Percentiles rank a stretch among this genome's conserved stretches.
Conservation (phyloP, 64 coral and sea anemone species). For the Pocillopora verrucosa region DNA sequence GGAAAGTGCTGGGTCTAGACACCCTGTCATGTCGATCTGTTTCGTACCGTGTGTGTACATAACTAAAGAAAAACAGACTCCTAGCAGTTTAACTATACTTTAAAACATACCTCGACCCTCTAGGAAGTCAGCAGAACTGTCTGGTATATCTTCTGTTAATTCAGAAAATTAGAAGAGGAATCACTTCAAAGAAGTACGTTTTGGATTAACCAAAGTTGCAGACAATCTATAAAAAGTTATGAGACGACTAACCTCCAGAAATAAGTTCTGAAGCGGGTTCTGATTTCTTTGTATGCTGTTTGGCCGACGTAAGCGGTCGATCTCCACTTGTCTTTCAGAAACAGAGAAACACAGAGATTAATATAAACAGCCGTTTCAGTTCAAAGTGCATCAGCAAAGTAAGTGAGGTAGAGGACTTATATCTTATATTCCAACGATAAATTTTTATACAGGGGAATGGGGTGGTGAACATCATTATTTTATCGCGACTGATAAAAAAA, state of each 20-base stretch:
- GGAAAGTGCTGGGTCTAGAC: too few species aligned
- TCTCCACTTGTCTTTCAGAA: constrained; percentile 66
- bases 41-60: neutral
- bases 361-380: neutral
- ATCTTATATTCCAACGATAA: too few species aligned
- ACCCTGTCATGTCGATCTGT: too few species aligned
- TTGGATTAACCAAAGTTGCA: neutral
- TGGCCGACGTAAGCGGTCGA: constrained; percentile 82
- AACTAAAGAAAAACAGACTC: neutral
- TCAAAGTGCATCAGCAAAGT: neutral
- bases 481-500: too few species aligned
- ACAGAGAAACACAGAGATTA: neutral
- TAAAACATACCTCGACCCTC: constrained; percentile 11
- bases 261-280: neutral
- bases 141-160: constrained; percentile 8
- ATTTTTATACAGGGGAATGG: too few species aligned
- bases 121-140: neutral
- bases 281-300: constrained; percentile 1
- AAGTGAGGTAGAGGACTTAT: too few species aligned
- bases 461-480: too few species aligned
- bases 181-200: neutral
- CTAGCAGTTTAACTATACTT: neutral
- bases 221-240: neutral
- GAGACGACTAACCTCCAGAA: constrained; percentile 2
- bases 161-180: neutral